Conservation (phyloP, 64 coral and sea anemone species). For the Catalaphyllia jardinei region DNA sequence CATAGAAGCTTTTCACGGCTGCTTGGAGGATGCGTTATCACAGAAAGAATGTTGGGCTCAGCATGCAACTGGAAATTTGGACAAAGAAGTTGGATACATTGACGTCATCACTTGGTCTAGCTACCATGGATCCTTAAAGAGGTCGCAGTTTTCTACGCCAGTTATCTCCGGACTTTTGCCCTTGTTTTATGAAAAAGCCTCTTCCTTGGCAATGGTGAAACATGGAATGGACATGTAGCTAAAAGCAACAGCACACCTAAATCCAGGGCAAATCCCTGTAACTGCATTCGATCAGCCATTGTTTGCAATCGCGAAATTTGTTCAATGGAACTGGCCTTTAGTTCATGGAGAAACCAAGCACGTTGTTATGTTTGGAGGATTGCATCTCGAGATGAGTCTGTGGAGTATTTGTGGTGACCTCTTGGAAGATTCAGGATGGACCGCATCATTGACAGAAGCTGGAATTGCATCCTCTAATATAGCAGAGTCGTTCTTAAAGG, state of each 20-base stretch:
- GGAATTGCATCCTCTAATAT: slow-evolving; percentile 6
- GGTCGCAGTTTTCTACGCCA: not conserved
- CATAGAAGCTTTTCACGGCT: too few species aligned
- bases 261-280: not conserved
- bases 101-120: too few species aligned
- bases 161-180: slow-evolving; percentile 35
- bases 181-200: slow-evolving; percentile 50
- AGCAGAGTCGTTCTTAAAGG: slow-evolving; percentile 18
- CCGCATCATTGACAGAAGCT: not conserved
- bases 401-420: not conserved
- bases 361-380: not conserved
- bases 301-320: not conserved
- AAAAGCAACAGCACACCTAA: slow-evolving; percentile 8
- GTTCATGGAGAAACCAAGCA: not conserved
- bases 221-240: slow-evolving; percentile 26
- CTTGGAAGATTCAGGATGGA: slow-evolving; percentile 16
- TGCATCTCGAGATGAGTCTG: not conserved
- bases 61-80: too few species aligned
- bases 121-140: too few species aligned
- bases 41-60: too few species aligned
- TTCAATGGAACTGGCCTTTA: not conserved
- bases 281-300: slow-evolving; percentile 1
- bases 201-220: slow-evolving; percentile 40
- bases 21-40: too few species aligned
- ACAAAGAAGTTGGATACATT: too few species aligned